phyloP scores from a whole-genome alignment of 2,113 vertebrate genomes.

The Clupea harengus region DNA sequence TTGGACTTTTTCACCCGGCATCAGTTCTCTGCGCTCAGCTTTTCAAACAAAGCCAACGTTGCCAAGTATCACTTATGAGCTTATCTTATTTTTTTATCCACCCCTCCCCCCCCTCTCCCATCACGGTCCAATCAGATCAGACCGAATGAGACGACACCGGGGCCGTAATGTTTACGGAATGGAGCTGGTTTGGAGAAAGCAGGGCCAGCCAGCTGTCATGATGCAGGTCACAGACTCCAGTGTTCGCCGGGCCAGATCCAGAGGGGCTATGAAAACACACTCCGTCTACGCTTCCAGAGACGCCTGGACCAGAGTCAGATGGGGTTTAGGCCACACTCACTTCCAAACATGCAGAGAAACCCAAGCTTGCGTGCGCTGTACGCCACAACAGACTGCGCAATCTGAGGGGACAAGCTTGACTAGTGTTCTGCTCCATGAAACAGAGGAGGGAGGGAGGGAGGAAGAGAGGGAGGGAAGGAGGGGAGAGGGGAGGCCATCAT shows the following conservation, averaged over 20 bases:
- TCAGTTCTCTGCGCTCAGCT: background rate
- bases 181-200: conserved; percentile 42
- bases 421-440: conserved; percentile 5
- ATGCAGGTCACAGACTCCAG: conserved; percentile 53
- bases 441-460: background rate
- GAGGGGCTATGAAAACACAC: conserved; percentile 43
- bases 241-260: conserved; percentile 39
- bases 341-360: conserved; percentile 41
- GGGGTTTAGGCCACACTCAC: conserved; percentile 22
- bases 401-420: conserved; percentile 33
- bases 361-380: conserved; percentile 27
- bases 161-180: conserved; percentile 49
- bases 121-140: conserved; percentile 41
- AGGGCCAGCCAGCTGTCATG: conserved; percentile 56
- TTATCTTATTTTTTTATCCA: conserved; percentile 36
- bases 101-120: conserved; percentile 24
- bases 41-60: conserved; percentile 39
- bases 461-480: background rate
- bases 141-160: conserved; percentile 47
- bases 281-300: conserved; percentile 47
- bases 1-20: background rate
- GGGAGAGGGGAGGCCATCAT: conserved; percentile 24
- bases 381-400: conserved; percentile 15
- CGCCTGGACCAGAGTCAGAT: conserved; percentile 46
- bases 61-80: conserved; percentile 43